These are phyloP conservation scores for Lepeophtheirus nordmannii DNA, from an alignment of 2,888 invertebrate genomes.

Conservation along the genomic window DNA sequence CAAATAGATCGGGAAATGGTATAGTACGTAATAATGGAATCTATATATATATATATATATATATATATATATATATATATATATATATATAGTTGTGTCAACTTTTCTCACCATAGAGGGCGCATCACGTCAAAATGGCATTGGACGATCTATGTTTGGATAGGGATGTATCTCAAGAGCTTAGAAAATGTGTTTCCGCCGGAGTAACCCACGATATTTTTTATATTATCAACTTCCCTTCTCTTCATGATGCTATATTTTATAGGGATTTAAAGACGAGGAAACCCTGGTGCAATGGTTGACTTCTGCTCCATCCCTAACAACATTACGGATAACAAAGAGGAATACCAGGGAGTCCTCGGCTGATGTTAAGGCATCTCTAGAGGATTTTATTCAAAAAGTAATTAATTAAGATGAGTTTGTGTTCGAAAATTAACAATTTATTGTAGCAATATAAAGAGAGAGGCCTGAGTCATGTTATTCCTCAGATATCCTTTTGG, in stretches of 20 bases:
- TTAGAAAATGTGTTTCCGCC: background rate
- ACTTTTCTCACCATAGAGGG: too few relatives aligned
- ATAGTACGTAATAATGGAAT: too few relatives aligned
- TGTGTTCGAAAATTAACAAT: background rate
- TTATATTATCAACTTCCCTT: background rate
- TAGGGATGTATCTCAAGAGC: background rate
- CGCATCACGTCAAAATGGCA: too few relatives aligned
- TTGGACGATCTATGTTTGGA: background rate
- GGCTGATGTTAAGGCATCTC: background rate
- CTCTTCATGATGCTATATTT: background rate
- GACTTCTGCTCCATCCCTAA: background rate
- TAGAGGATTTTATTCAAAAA: background rate
- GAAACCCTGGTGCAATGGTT: conserved; percentile 1
- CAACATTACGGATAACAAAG: background rate
- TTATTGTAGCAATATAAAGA: background rate
- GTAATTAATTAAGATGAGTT: background rate
- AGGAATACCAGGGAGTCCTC: background rate
- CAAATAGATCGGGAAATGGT: too few relatives aligned
- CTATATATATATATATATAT: too few relatives aligned
- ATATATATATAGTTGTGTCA: too few relatives aligned
- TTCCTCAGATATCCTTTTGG: background rate
- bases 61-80: too few relatives aligned
- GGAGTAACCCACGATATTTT: background rate
- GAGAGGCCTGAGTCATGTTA: background rate
- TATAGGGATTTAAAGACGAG: background rate